phyloP scores from a whole-genome alignment of 2,113 vertebrate genomes.

The Climacteris rufus region DNA sequence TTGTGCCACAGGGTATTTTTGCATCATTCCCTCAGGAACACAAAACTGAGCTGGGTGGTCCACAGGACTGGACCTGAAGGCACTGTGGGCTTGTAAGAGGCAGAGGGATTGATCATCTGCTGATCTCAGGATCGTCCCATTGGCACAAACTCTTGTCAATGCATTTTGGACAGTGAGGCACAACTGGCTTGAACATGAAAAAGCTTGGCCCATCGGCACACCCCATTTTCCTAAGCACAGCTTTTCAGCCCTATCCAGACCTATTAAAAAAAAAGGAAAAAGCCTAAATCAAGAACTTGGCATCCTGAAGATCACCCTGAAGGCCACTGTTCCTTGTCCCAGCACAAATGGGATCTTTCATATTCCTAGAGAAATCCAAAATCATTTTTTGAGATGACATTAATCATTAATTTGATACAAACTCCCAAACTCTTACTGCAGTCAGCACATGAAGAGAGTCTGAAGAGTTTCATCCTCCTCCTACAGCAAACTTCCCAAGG shows the following conservation, averaged over 20 bases:
- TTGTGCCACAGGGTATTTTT: background rate
- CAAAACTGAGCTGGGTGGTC: background rate
- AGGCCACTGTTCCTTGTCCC: background rate
- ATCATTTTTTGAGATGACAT: background rate
- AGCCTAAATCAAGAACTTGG: background rate
- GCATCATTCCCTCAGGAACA: background rate
- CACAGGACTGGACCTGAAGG: background rate
- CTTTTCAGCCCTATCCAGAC: background rate
- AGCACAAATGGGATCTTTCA: background rate
- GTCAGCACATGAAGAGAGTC: background rate
- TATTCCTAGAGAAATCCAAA: background rate
- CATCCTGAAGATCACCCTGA: background rate
- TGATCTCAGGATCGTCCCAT: background rate
- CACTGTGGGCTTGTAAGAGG: background rate
- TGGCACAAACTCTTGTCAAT: background rate
- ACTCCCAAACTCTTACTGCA: background rate
- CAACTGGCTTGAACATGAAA: fast-evolving
- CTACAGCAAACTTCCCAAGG: background rate
- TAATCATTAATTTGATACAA: background rate
- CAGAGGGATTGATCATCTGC: background rate
- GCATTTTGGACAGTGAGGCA: background rate
- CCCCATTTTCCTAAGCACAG: background rate
- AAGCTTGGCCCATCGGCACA: background rate
- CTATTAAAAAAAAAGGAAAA: background rate
- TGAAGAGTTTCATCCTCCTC: background rate